These are phyloP conservation scores for Tympanuchus pallidicinctus DNA, from an alignment of 2,113 vertebrate species.

Conservation along the genomic window DNA sequence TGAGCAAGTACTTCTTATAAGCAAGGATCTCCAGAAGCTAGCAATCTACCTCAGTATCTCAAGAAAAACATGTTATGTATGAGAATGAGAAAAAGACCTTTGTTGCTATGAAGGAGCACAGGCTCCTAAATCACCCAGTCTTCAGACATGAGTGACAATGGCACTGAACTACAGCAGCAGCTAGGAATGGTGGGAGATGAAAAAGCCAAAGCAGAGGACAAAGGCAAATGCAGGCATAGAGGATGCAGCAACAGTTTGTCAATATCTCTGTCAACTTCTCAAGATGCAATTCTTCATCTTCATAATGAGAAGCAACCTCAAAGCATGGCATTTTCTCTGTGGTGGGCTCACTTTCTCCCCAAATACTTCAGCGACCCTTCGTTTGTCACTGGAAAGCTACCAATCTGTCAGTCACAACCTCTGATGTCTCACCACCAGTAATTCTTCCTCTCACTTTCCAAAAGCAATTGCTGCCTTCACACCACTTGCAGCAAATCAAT, in stretches of 20 bases:
- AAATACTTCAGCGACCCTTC: slow-evolving; percentile 49
- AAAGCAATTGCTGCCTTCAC: slow-evolving; percentile 38
- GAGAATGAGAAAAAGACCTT: not conserved
- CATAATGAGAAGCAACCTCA: slow-evolving; percentile 37
- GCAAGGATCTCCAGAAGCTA: not conserved
- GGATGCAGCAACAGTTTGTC: slow-evolving; percentile 38
- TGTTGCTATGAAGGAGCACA: not conserved
- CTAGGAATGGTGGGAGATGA: not conserved
- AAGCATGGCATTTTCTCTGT: slow-evolving; percentile 37
- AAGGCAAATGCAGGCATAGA: slow-evolving; percentile 20
- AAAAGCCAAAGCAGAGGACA: slow-evolving; percentile 10
- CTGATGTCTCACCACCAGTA: slow-evolving; percentile 55
- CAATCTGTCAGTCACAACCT: slow-evolving; percentile 61
- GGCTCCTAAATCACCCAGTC: not conserved
- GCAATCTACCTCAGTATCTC: not conserved
- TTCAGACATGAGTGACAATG: not conserved
- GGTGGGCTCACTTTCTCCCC: slow-evolving; percentile 41
- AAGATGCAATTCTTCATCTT: slow-evolving; percentile 54
- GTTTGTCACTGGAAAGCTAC: slow-evolving; percentile 57
- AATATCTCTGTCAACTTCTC: slow-evolving; percentile 38
- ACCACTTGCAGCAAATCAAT: slow-evolving; percentile 28
- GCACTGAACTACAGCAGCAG: not conserved
- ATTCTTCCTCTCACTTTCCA: slow-evolving; percentile 42
- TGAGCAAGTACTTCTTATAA: not conserved
- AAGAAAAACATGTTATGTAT: not conserved